Percentiles rank a stretch among this genome's conserved stretches.
phyloP scores from a whole-genome alignment of 2,888 invertebrate species.

The Cistogaster globosa region DNA sequence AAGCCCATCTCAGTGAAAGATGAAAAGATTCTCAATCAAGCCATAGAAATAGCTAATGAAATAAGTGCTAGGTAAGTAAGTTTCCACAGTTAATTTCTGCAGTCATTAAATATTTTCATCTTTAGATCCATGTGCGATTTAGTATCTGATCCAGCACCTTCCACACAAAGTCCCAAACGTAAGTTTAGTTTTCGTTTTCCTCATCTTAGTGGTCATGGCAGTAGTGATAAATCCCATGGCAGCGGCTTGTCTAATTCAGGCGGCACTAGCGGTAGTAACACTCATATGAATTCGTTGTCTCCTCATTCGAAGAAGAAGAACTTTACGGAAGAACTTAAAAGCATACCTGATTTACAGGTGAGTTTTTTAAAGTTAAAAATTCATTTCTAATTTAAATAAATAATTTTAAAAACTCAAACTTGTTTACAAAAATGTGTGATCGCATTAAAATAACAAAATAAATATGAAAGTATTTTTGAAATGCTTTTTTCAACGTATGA shows the following conservation, averaged over 20 bases:
- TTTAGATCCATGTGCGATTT: constrained; percentile 86
- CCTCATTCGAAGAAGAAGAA: constrained; percentile 86
- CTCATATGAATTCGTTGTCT: constrained; percentile 82
- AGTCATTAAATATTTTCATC: constrained; percentile 71
- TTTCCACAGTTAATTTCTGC: not conserved
- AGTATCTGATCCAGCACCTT: constrained; percentile 83
- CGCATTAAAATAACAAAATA: too few species aligned
- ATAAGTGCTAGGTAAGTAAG: constrained; percentile 88
- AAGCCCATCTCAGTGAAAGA: constrained; percentile 97
- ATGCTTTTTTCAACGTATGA: too few species aligned
- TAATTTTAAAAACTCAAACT: not conserved
- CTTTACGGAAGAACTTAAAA: constrained; percentile 94
- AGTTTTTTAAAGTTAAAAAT: constrained; percentile 65
- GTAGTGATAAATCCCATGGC: constrained; percentile 76
- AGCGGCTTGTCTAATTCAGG: constrained; percentile 62
- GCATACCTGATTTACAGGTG: constrained; percentile 95
- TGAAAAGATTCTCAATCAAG: constrained; percentile 94
- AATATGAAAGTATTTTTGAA: too few species aligned
- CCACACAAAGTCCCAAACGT: constrained; percentile 88
- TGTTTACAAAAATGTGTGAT: not conserved
- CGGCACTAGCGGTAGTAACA: constrained; percentile 42
- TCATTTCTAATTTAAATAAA: too few species aligned
- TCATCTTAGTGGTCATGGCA: constrained; percentile 78
- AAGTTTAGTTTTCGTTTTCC: constrained; percentile 91
- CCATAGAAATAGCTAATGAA: constrained; percentile 96